phyloP scores from a whole-genome alignment of 2,797 vertebrate species.

The Centroberyx gerrardi region DNA sequence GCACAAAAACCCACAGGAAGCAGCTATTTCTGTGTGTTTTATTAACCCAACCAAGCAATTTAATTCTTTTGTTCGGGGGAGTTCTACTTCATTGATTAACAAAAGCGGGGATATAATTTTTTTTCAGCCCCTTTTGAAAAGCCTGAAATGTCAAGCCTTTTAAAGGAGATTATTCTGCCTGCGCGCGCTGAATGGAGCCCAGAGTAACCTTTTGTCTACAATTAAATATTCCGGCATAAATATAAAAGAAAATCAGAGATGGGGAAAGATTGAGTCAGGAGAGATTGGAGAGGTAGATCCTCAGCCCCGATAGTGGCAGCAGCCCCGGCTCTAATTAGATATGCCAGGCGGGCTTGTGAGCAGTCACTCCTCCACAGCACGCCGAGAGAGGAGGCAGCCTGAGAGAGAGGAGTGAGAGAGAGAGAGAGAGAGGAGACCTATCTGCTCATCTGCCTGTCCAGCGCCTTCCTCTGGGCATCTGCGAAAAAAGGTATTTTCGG shows the following conservation, averaged over 20 bases:
- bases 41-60: slow-evolving; percentile 99
- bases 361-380: slow-evolving; percentile 97
- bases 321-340: slow-evolving; percentile 99
- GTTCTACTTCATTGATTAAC: slow-evolving; percentile 99
- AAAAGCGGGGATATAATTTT: slow-evolving; percentile 99
- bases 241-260: slow-evolving; percentile 99
- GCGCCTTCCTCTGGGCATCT: slow-evolving; percentile 98
- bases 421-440: slow-evolving; percentile 93
- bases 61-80: slow-evolving; percentile 99
- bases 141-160: slow-evolving; percentile 99
- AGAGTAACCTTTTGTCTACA: slow-evolving; percentile 99
- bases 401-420: slow-evolving; percentile 87
- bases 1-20: slow-evolving; percentile 99
- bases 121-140: slow-evolving; percentile 99
- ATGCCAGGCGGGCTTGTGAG: slow-evolving; percentile 98
- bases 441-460: slow-evolving; percentile 99
- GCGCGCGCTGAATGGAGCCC: slow-evolving; percentile 99
- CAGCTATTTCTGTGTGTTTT: slow-evolving; percentile 99
- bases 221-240: slow-evolving; percentile 99
- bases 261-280: slow-evolving; percentile 99
- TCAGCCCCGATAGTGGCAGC: slow-evolving; percentile 98
- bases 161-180: slow-evolving; percentile 99
- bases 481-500: slow-evolving; percentile 92
- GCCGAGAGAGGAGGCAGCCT: slow-evolving; percentile 98
- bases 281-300: slow-evolving; percentile 99